Evolutionary conservation across 1,140 invertebrate species (phyloP), one percentile per base, ranked within the genome.

Genomic region (Drosophila pachea): DNA sequence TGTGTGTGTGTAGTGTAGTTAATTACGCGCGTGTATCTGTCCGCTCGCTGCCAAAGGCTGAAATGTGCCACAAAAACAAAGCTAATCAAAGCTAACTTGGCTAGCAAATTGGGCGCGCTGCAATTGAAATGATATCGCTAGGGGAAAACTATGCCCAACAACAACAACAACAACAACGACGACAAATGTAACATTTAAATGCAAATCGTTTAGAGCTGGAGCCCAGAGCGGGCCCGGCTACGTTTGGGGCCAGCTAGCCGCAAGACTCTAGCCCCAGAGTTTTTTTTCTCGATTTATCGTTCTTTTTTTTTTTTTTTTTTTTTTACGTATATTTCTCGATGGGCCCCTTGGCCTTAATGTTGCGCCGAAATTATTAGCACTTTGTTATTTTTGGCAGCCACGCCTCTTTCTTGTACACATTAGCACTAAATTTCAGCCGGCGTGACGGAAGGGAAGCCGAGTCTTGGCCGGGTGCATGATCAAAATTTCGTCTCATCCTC

Each of bases 321-420:
- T n/a, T n/a, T n/a, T n/a, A n/a, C n/a, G n/a, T 22, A 22, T 22
- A 22, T 22, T 22, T 56, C 61, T 56, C 54, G 45, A 73, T 76
- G 52, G 61, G 52, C 53, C 58, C 32, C 45, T 47, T 61, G 64
- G 74, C 56, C 73, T 78, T 84, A 84, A 83, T 68, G 77, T 73
- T 73, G 58, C 56, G 42, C 64, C 70, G 62, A 83, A 83, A 83
- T 79, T 83, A 83, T 83, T 83, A 84, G 79, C 79, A 83, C 79
- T 83, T 83, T 83, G 71, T 83, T 83, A 83, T 81, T 69, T 76
- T 78, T 40, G 73, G 59, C 53, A 58, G 79, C 53, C 71, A 84
- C 79, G 79, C 79, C 79, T 68, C 79, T 83, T 83, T 79, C 79
- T 84, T 83, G 79, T 83, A 76, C 73, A 73, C 73, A 83, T 84